Base-by-base conservation (phyloP, 2,888 invertebrate species). In the Amphipyra berbera region DNA sequence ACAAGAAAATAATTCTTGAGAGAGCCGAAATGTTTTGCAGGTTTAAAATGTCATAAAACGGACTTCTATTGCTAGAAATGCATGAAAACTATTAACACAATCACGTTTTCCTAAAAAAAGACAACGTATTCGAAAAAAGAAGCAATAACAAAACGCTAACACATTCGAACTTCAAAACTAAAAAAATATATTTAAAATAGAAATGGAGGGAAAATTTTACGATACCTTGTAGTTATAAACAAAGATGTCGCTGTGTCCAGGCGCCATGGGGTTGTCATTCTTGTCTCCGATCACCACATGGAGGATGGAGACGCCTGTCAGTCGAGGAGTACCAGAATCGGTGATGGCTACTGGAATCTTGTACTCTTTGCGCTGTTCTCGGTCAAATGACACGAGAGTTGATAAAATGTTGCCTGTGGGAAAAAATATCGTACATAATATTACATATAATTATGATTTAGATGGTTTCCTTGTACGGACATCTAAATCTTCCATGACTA, bases 281-380 rank as follows among this genome's bases (percentile, higher is more conserved):
- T 96, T 96, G 91, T 99, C 99, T 4, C 99, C 99, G 72, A 99
- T 99, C 41, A 98, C 97, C 12, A 99, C 97, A 59, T 97, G 97
- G 13, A 99, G 95, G 10, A 96, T 97, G 70, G 98, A 98, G 0
- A 97, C 97, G 4, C 97, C 98, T 0, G 97, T 97, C 92, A 96
- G 92, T 41, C 94, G 86, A 0, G 97, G 97, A 0, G 93, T 93
- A 0, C 99, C 98, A 63, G 97, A 97, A 87, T 99, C 99, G 1
- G 96, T 97, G 80, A 99, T 98, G 10, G 97, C 96, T 55, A 99
- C 97, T 0, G 98, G 98, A 71, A 99, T 96, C 67, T 96, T 96
- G 88, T 99, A 98, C 81, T 97, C 97, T 86, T 99, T 99, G 66
- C 96, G 96, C 68, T 97, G 95, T 87, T 99, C 99, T 0, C 99